Conservation (phyloP, 2,797 vertebrate species). For the Hyperoplus immaculatus region DNA sequence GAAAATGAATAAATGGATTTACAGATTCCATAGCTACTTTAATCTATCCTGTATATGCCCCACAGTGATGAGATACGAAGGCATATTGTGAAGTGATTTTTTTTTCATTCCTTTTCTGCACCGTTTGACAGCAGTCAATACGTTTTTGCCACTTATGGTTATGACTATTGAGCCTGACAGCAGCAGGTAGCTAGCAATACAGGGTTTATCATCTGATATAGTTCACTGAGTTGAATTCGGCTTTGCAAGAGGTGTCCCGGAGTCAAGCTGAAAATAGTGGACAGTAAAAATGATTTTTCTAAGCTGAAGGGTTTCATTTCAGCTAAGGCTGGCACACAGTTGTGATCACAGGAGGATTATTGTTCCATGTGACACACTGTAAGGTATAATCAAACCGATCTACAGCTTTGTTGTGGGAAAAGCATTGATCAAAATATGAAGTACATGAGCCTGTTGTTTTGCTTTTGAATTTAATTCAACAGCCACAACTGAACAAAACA, state of each 20-base stretch:
- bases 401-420: not conserved
- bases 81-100: constrained; percentile 57
- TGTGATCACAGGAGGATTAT: constrained; percentile 32
- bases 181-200: constrained; percentile 59
- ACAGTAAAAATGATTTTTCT: constrained; percentile 60
- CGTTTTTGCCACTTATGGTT: constrained; percentile 61
- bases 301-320: constrained; percentile 53
- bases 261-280: constrained; percentile 52
- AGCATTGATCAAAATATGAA: constrained; percentile 1
- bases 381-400: not conserved
- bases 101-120: constrained; percentile 57
- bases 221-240: constrained; percentile 67
- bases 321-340: constrained; percentile 19
- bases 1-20: constrained; percentile 62
- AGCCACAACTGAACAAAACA: not conserved
- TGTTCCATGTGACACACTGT: constrained; percentile 34
- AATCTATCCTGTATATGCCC: constrained; percentile 54
- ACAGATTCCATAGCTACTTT: constrained; percentile 41
- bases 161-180: constrained; percentile 50
- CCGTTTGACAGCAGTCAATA: constrained; percentile 71
- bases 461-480: not conserved
- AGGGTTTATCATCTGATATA: constrained; percentile 69
- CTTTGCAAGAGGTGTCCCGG: constrained; percentile 50
- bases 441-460: not conserved
- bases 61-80: constrained; percentile 56